Evolutionary conservation across 2,797 vertebrate species (phyloP).

Genomic region (Necrosyrtes monachus): DNA sequence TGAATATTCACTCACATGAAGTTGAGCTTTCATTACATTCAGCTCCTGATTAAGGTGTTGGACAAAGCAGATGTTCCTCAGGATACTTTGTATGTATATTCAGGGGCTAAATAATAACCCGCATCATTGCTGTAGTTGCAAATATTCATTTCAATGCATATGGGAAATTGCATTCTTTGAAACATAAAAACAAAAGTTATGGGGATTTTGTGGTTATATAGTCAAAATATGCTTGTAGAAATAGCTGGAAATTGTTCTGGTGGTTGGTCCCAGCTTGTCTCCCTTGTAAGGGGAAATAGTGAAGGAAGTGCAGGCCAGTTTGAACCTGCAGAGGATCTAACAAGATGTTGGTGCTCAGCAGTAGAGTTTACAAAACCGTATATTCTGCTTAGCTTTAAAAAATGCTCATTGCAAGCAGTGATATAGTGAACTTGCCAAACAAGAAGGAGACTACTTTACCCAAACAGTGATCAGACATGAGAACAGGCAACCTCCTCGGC

Average conservation of each 20-base stretch:
- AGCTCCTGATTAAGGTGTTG: background rate
- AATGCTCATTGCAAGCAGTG: background rate
- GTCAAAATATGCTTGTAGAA: background rate
- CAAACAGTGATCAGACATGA: background rate
- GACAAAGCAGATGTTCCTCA: background rate
- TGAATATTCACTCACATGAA: background rate
- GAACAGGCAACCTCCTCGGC: fast-evolving
- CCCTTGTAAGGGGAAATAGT: background rate
- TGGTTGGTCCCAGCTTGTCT: background rate
- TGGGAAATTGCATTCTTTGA: background rate
- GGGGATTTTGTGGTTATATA: background rate
- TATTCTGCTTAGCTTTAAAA: background rate
- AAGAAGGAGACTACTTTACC: background rate
- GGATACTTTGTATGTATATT: background rate
- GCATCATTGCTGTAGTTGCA: background rate
- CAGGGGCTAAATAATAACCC: background rate
- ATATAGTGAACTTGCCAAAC: background rate
- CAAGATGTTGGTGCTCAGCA: background rate
- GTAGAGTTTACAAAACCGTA: background rate
- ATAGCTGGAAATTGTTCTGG: background rate
- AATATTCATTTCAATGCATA: background rate
- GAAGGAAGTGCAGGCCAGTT: background rate
- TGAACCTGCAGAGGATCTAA: background rate
- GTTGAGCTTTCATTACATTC: background rate
- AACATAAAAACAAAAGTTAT: background rate